Evolutionary conservation across 2,888 invertebrate species (phyloP), one percentile per base, ranked within the genome.

Genomic region (Orthonevra nobilis): DNA sequence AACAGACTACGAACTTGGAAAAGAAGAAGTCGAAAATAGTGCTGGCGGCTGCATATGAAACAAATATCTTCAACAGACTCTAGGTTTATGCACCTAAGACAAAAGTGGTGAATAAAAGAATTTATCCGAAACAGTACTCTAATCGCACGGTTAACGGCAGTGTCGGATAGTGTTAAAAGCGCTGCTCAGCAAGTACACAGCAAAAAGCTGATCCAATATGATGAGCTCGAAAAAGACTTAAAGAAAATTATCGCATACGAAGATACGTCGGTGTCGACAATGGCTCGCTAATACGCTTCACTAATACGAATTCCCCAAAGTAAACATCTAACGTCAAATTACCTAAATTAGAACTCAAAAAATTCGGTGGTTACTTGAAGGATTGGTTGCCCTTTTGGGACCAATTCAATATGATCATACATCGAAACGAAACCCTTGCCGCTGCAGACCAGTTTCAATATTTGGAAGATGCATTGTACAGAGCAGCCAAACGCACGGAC

Each of bases 121-220:
- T n/a, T n/a, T n/a, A n/a, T n/a, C n/a, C n/a, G n/a, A n/a, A n/a
- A n/a, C n/a, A n/a, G 42, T n/a, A 40, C 56, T 9, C 32, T 48
- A 7, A 40, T 58, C 48, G 38, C 30, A 6, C 68, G 38, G 6
- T 68, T 68, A 23, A 38, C 56, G 36, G 56, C 48, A 7, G 68
- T 68, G 20, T 30, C 30, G 15, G 23, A 2, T 6, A 56, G 48
- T n/a, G 56, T 68, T 68, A 36, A 15, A 7, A 48, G 58, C 2
- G 56, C 56, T 10, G 48, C 38, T 14, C 44, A 54, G 14, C 46
- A 56, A 20, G 56, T 56, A 19, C 28, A 40, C 12, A 46, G 19
- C 15, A 56, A 68, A 20, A 32, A 14, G 7, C 30, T 38, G 10
- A 56, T 56, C 38, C 56, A 46, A 19, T 7, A n/a, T 1, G 56